These are phyloP conservation scores for Collichthys lucidus DNA, from an alignment of 2,113 vertebrate genomes.

Conservation along the genomic window DNA sequence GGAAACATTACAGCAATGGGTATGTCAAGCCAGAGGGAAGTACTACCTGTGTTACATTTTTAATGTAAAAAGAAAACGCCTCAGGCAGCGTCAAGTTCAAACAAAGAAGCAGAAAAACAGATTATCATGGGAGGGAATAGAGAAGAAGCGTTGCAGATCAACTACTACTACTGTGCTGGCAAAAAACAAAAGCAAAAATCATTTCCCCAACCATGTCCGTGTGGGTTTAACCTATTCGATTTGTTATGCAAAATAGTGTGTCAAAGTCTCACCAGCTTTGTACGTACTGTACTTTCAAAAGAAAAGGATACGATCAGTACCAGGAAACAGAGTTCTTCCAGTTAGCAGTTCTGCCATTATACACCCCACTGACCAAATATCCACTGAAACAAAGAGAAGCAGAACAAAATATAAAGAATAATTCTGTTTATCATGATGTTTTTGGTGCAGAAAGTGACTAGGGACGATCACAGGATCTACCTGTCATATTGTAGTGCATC, in stretches of 20 bases:
- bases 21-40: constrained; percentile 25
- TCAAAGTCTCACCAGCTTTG: neutral
- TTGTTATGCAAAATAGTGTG: constrained; percentile 9
- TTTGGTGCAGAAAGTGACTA: too few species aligned
- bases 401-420: neutral
- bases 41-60: neutral
- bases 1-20: constrained; percentile 30
- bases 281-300: neutral
- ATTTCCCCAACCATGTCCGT: neutral
- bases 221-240: constrained; percentile 21
- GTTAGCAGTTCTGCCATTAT: constrained; percentile 99
- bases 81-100: constrained; percentile 28
- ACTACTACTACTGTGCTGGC: neutral
- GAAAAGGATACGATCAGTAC: constrained; percentile 98
- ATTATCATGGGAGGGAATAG: neutral
- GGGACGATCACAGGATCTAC: constrained; percentile 73
- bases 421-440: neutral
- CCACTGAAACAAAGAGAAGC: constrained; percentile 85
- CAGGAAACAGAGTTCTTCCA: constrained; percentile 96
- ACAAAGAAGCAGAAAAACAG: constrained; percentile 28
- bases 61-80: neutral
- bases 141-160: constrained; percentile 6
- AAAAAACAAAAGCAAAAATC: constrained; percentile 8
- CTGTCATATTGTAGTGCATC: constrained; percentile 99
- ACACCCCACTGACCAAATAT: constrained; percentile 99